Conservation (phyloP, 2,888 invertebrate genomes). For the Volucella inflata region DNA sequence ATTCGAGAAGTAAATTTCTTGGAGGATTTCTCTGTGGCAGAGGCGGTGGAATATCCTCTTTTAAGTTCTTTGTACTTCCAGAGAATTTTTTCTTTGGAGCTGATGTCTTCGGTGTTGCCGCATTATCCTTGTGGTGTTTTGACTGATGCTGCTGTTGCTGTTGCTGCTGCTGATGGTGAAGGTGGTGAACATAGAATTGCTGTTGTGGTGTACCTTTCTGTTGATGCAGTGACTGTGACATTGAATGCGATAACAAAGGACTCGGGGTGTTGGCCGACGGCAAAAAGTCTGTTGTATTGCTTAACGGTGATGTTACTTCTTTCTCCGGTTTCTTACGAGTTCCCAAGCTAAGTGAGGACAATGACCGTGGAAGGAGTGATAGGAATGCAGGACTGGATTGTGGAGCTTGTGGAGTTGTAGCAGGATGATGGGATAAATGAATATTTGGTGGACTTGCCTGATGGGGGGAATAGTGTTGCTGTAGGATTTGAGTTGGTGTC, state of each 20-base stretch:
- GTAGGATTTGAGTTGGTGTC: conserved; percentile 80
- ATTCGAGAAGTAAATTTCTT: conserved; percentile 79
- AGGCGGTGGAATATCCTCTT: conserved; percentile 84
- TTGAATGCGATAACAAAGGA: conserved; percentile 79
- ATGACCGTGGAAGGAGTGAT: conserved; percentile 83
- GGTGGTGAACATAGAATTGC: conserved; percentile 75
- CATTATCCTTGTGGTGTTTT: conserved; percentile 78
- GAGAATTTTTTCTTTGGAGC: conserved; percentile 81
- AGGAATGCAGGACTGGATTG: conserved; percentile 83
- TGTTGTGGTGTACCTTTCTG: conserved; percentile 78
- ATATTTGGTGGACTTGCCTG: conserved; percentile 79
- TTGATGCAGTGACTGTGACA: conserved; percentile 84
- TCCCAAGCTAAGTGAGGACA: conserved; percentile 83
- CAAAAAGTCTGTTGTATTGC: conserved; percentile 81
- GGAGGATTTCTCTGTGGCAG: conserved; percentile 85
- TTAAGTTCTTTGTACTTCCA: conserved; percentile 80
- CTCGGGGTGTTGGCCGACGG: conserved; percentile 76
- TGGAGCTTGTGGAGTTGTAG: conserved; percentile 79
- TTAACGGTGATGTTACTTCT: conserved; percentile 82
- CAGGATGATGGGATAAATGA: conserved; percentile 78
- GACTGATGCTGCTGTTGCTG: conserved; percentile 78
- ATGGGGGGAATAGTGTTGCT: conserved; percentile 78
- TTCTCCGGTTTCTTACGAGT: conserved; percentile 83
- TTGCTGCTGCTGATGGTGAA: conserved; percentile 76
- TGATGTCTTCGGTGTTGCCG: conserved; percentile 78